phyloP scores from a whole-genome alignment of 2,888 invertebrate species.

The Dinocampus coccinellae region DNA sequence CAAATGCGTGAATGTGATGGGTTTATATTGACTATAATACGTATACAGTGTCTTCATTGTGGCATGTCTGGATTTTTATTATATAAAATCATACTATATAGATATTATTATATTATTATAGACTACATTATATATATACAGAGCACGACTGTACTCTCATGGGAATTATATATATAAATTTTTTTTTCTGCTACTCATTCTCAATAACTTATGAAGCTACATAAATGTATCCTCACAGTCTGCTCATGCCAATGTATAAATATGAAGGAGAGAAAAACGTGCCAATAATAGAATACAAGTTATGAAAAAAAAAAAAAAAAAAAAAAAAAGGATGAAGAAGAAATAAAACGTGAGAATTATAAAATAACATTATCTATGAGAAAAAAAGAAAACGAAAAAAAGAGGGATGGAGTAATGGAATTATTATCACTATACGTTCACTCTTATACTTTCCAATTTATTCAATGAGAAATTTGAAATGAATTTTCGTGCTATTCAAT shows the following conservation, averaged over 20 bases:
- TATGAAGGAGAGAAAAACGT: not conserved
- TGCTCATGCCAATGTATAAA: not conserved
- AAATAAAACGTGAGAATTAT: no score
- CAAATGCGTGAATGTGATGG: not conserved
- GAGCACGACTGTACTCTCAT: not conserved
- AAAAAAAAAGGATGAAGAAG: not conserved
- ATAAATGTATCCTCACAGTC: not conserved
- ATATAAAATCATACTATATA: not conserved
- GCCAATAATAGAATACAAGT: not conserved
- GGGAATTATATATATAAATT: not conserved
- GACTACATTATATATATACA: not conserved
- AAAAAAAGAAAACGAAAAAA: no score
- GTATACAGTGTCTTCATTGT: not conserved
- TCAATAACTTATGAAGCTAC: not conserved
- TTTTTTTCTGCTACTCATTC: not conserved
- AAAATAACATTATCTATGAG: no score
- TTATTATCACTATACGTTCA: no score
- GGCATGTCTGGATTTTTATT: not conserved
- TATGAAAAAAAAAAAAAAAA: not conserved
- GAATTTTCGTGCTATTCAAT: no score
- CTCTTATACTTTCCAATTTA: no score
- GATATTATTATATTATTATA: no score
- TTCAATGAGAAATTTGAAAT: no score
- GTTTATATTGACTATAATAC: not conserved
- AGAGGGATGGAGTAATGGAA: no score